Percentiles rank a stretch among this genome's conserved stretches.
These are phyloP conservation scores for Conus canariensis DNA, from an alignment of 2,888 invertebrate genomes.

Conservation along the genomic window DNA sequence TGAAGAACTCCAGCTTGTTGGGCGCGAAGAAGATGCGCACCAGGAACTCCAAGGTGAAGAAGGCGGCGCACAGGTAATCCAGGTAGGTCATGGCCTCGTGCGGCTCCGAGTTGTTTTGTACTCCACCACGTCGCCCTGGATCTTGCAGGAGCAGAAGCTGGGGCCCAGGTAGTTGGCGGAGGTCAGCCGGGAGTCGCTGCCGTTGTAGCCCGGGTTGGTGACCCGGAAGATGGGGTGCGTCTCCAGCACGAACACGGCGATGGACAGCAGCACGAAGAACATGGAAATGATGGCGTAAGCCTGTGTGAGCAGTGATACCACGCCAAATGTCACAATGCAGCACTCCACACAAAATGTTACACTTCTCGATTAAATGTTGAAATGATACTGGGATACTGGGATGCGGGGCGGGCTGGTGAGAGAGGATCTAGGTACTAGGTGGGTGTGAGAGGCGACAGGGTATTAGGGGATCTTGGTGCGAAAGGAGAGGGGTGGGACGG, in stretches of 20 bases:
- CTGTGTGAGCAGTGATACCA: constrained; percentile 56
- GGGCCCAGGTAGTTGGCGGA: constrained; percentile 4
- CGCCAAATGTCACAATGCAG: neutral
- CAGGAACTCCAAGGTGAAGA: constrained; percentile 72
- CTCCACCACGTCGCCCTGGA: constrained; percentile 30
- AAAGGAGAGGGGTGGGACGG: too few species aligned
- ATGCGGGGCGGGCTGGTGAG: too few species aligned
- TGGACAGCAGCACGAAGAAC: constrained; percentile 75
- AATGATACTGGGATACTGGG: too few species aligned
- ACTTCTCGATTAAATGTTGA: too few species aligned
- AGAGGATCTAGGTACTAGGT: too few species aligned
- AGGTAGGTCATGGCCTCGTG: constrained; percentile 70
- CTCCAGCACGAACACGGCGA: constrained; percentile 75
- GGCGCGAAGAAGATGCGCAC: constrained; percentile 68
- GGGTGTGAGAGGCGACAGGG: too few species aligned
- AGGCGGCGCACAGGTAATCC: constrained; percentile 73
- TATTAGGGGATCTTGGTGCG: too few species aligned
- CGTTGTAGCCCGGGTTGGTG: constrained; percentile 57
- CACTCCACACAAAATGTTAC: too few species aligned
- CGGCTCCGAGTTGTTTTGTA: constrained; percentile 62
- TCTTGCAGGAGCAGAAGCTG: constrained; percentile 51
- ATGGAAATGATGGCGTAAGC: constrained; percentile 74
- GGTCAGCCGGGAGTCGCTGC: constrained; percentile 32
- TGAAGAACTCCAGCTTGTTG: constrained; percentile 67
- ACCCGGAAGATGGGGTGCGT: constrained; percentile 74